Evolutionary conservation across 2,888 invertebrate genomes (phyloP).

Genomic region (Caenorhabditis sp.): DNA sequence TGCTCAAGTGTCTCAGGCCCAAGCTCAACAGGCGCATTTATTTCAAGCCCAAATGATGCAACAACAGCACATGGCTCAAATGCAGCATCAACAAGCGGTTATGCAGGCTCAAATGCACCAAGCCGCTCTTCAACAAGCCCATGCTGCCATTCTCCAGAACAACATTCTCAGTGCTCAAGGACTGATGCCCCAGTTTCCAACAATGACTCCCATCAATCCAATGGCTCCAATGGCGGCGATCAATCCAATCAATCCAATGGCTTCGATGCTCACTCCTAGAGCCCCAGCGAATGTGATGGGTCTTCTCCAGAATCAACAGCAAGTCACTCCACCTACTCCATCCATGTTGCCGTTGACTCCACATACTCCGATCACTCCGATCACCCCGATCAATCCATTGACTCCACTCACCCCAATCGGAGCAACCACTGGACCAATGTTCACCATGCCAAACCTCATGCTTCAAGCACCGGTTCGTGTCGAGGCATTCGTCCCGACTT

Average conservation of each 20-base stretch:
- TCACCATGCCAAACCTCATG: conserved; percentile 12
- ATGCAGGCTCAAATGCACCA: conserved; percentile 32
- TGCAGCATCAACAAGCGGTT: conserved; percentile 12
- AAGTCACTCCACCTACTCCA: conserved; percentile 32
- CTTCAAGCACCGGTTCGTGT: conserved; percentile 2
- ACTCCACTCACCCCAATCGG: conserved; percentile 1
- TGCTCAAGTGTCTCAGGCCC: conserved; percentile 9
- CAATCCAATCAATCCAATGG: no score
- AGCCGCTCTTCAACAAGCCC: conserved; percentile 32
- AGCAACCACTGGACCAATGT: conserved; percentile 8
- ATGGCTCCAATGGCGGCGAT: no score
- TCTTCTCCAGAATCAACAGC: conserved; percentile 31
- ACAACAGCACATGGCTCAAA: neutral
- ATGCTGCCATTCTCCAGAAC: conserved; percentile 26
- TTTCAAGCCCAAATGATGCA: conserved; percentile 32
- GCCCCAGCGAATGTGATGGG: conserved; percentile 33
- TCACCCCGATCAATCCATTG: conserved; percentile 12
- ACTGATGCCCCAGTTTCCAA: conserved; percentile 7
- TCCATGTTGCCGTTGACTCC: conserved; percentile 39
- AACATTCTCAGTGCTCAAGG: conserved; percentile 10
- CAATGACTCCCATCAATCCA: neutral
- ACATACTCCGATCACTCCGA: conserved; percentile 40
- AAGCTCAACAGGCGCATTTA: conserved; percentile 21
- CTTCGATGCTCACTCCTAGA: neutral
- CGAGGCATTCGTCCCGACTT: neutral